Evolutionary conservation across 2,888 invertebrate genomes (phyloP).

Genomic region (Smittia aterrima): DNA sequence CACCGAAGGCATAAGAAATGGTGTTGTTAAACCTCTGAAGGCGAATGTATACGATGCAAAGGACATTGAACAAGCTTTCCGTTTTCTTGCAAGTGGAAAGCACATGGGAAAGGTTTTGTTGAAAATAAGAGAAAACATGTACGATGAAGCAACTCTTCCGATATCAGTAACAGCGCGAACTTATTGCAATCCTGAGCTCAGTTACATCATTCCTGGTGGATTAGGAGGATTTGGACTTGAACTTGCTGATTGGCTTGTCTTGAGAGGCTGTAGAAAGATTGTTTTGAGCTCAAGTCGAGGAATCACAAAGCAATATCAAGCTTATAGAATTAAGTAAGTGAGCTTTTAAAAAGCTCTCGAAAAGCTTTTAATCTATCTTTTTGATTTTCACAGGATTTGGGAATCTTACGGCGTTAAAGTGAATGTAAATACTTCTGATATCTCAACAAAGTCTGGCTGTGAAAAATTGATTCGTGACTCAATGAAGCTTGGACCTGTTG

Average conservation of each 20-base stretch:
- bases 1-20: constrained; percentile 61
- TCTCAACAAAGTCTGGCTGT: constrained; percentile 38
- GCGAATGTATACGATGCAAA: constrained; percentile 62
- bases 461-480: constrained; percentile 8
- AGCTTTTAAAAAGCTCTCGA: background rate
- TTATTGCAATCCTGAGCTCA: constrained; percentile 48
- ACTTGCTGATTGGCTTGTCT: constrained; percentile 79
- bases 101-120: constrained; percentile 75
- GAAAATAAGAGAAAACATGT: constrained; percentile 48
- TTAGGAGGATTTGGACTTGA: constrained; percentile 92
- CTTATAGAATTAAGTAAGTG: constrained; percentile 63
- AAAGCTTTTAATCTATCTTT: too few relatives aligned
- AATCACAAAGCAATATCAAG: constrained; percentile 77
- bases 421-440: constrained; percentile 57
- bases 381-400: constrained; percentile 62
- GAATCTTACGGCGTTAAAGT: constrained; percentile 67
- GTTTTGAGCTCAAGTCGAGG: constrained; percentile 80
- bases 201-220: constrained; percentile 71
- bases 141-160: constrained; percentile 47
- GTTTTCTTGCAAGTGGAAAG: constrained; percentile 65
- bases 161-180: constrained; percentile 48
- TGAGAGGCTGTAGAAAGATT: constrained; percentile 75
- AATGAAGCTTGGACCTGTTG: constrained; percentile 35
- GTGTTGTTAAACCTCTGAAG: constrained; percentile 68
- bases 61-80: constrained; percentile 71